phyloP scores from a whole-genome alignment of 64 coral and sea anemone species.

The Platygyra sinensis region DNA sequence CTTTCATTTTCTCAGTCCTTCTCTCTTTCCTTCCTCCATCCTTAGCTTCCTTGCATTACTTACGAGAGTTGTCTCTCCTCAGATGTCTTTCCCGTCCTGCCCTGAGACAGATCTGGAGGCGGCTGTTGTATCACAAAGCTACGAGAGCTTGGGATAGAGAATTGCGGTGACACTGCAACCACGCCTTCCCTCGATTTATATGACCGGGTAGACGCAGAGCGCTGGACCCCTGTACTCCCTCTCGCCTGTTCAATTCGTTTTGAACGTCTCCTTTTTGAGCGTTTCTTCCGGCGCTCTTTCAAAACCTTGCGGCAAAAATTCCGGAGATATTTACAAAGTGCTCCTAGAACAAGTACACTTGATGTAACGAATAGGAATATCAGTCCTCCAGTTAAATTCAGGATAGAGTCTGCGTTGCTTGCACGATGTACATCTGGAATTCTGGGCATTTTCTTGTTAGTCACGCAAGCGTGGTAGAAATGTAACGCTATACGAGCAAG shows the following conservation, averaged over 20 bases:
- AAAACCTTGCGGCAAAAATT: constrained; percentile 52
- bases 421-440: background rate
- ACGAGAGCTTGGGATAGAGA: constrained; percentile 79
- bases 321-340: constrained; percentile 59
- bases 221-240: background rate
- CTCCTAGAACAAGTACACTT: constrained; percentile 54
- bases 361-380: constrained; percentile 37
- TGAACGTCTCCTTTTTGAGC: constrained; percentile 21
- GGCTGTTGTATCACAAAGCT: constrained; percentile 60
- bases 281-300: constrained; percentile 22
- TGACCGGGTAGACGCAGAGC: background rate
- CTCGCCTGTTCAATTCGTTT: background rate
- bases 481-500: background rate
- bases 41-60: background rate
- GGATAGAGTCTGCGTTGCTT: background rate
- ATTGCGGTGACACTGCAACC: constrained; percentile 24
- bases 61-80: constrained; percentile 56
- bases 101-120: constrained; percentile 57
- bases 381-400: constrained; percentile 24
- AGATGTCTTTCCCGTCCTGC: constrained; percentile 37
- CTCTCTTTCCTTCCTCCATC: too few relatives aligned
- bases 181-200: background rate
- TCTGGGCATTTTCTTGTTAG: constrained; percentile 25
- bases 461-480: background rate
- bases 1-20: too few relatives aligned